These are phyloP conservation scores for Typhlomys cinereus DNA, from an alignment of 2,113 vertebrate species.

Conservation along the genomic window DNA sequence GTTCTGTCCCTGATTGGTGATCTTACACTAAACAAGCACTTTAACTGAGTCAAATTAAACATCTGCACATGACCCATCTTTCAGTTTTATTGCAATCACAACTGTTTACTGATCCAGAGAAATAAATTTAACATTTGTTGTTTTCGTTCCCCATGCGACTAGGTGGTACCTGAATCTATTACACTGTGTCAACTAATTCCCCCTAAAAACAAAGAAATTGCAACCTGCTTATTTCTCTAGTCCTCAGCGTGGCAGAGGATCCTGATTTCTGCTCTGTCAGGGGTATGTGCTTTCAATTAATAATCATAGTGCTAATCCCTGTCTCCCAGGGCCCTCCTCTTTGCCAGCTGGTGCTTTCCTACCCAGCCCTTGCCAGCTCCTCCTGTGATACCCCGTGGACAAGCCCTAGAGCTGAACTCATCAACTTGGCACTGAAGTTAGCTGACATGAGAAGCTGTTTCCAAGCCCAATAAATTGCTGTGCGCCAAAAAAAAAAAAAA, in stretches of 20 bases:
- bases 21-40: neutral
- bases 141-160: neutral
- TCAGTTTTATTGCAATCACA: neutral
- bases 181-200: slow-evolving; percentile 19
- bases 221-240: neutral
- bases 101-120: neutral
- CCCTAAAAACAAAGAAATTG: slow-evolving; percentile 16
- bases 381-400: neutral
- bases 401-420: neutral
- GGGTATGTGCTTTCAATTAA: neutral
- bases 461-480: neutral
- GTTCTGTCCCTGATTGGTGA: neutral
- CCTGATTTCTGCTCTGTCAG: neutral
- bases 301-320: neutral
- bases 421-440: neutral
- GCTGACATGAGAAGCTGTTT: neutral
- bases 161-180: neutral
- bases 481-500: too few species aligned
- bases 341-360: neutral
- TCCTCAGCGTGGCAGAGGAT: neutral
- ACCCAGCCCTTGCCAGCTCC: neutral
- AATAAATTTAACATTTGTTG: neutral
- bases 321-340: neutral
- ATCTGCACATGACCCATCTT: neutral
- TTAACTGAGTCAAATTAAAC: slow-evolving; percentile 5